phyloP scores from a whole-genome alignment of 2,113 vertebrate genomes.

The Euleptes europaea region DNA sequence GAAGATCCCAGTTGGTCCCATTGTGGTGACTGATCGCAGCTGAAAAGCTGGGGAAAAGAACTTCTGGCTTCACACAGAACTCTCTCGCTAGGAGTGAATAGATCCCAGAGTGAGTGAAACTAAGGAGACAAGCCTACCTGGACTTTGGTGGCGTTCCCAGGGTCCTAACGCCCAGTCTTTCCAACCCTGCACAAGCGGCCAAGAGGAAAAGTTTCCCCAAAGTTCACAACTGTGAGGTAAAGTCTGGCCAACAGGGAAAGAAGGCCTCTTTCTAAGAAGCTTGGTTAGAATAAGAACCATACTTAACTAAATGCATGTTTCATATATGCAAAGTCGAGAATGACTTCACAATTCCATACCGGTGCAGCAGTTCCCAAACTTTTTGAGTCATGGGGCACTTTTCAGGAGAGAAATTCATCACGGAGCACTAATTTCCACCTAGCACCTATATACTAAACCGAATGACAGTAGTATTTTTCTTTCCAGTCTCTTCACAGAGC shows the following conservation, averaged over 20 bases:
- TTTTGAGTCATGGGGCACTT: too few relatives aligned
- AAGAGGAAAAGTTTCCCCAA: background rate
- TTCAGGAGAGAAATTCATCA: too few relatives aligned
- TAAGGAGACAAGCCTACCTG: constrained; percentile 69
- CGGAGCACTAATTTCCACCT: too few relatives aligned
- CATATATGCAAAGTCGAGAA: too few relatives aligned
- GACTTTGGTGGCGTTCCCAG: constrained; percentile 54
- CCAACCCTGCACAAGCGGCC: background rate
- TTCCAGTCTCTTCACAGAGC: too few relatives aligned
- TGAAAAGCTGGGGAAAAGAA: constrained; percentile 50
- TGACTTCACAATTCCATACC: too few relatives aligned
- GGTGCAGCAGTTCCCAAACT: too few relatives aligned
- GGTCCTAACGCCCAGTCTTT: constrained; percentile 63
- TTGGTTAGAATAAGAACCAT: too few relatives aligned
- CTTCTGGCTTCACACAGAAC: constrained; percentile 22
- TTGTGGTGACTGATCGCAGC: constrained; percentile 36
- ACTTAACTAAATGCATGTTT: too few relatives aligned
- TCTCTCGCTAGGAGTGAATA: constrained; percentile 55
- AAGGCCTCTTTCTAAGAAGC: too few relatives aligned
- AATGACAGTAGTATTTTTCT: too few relatives aligned
- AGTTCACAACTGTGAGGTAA: background rate
- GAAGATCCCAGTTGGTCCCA: constrained; percentile 37
- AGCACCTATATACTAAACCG: too few relatives aligned
- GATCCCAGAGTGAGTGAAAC: constrained; percentile 37
- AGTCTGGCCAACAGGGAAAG: constrained; percentile 9